Evolutionary conservation across 2,113 vertebrate species (phyloP).

Genomic region (Sterna hirundo): DNA sequence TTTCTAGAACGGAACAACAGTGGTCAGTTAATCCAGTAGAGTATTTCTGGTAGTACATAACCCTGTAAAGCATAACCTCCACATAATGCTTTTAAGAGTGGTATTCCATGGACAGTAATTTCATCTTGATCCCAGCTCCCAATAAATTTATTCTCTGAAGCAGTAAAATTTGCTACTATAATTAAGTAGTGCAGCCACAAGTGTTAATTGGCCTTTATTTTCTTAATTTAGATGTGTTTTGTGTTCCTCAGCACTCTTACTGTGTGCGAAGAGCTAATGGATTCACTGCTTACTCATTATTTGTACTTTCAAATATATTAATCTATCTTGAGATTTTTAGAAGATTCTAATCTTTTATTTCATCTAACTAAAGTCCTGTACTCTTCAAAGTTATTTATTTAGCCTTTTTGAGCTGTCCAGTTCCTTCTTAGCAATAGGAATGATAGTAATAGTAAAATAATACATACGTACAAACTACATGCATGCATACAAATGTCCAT

Average conservation of each 20-base stretch:
- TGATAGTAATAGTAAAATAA: neutral
- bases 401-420: neutral
- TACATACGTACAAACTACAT: neutral
- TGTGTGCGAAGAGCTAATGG: neutral
- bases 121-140: neutral
- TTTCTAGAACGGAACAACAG: neutral
- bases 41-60: neutral
- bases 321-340: neutral
- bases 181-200: neutral
- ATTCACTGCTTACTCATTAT: neutral
- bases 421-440: neutral
- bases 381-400: neutral
- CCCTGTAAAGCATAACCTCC: neutral
- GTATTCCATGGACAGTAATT: neutral
- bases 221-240: neutral
- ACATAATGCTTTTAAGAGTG: neutral
- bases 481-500: neutral
- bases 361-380: neutral
- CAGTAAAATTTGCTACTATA: neutral
- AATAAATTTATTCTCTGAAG: neutral
- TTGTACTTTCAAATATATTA: neutral
- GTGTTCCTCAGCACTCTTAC: neutral
- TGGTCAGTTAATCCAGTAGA: neutral
- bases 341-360: neutral
- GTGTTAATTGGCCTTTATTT: neutral